Conservation (phyloP, 2,888 invertebrate genomes). For the Drosophila kambysellisi region DNA sequence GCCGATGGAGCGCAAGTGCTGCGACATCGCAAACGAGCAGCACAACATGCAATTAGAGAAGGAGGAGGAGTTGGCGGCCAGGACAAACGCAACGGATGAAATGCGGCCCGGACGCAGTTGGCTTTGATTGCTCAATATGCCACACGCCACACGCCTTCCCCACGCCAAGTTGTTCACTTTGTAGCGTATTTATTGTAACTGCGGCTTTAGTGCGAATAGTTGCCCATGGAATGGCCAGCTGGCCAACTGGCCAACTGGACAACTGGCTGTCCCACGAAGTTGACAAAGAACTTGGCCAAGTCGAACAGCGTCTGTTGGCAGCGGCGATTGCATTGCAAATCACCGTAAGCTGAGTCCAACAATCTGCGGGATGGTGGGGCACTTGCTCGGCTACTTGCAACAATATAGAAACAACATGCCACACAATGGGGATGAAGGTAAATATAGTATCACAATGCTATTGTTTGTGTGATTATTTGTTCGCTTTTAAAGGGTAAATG, state of each 20-base stretch:
- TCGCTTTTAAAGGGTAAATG: not conserved
- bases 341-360: not conserved
- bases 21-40: slow-evolving; percentile 74
- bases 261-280: slow-evolving; percentile 42
- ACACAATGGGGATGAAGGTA: not conserved
- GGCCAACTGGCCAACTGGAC: slow-evolving; percentile 8
- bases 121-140: slow-evolving; percentile 78
- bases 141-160: not conserved
- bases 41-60: slow-evolving; percentile 75
- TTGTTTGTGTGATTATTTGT: not conserved
- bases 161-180: not conserved
- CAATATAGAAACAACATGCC: not conserved
- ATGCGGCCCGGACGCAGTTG: slow-evolving; percentile 65
- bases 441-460: not conserved
- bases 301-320: slow-evolving; percentile 38
- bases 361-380: not conserved
- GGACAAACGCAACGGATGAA: slow-evolving; percentile 16
- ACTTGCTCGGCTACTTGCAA: not conserved
- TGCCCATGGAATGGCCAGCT: slow-evolving; percentile 40
- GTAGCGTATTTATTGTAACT: slow-evolving; percentile 64
- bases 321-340: slow-evolving; percentile 47
- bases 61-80: slow-evolving; percentile 25
- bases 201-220: slow-evolving; percentile 74
- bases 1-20: slow-evolving; percentile 62
- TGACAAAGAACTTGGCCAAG: slow-evolving; percentile 76